Evolutionary conservation across 2,113 vertebrate genomes (phyloP), one percentile per base, ranked within the genome.

Genomic region (Laterallus jamaicensis): DNA sequence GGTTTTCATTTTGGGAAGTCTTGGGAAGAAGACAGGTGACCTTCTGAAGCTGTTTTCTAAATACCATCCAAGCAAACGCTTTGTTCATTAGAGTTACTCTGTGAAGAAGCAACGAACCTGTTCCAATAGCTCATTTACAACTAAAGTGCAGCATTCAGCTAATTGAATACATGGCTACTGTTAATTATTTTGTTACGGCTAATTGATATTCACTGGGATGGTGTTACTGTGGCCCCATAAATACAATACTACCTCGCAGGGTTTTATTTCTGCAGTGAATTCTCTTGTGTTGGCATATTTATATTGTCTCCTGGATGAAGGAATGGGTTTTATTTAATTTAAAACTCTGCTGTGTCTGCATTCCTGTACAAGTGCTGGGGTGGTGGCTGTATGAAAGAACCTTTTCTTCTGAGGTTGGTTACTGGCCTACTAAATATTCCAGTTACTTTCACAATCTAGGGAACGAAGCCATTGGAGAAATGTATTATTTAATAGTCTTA

Each of bases 201-300:
- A 97, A 92, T 97, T 98, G 93, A 54, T 97, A 97, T 92, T 95
- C 96, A 49, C 79, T 66, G 50, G 92, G 81, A 93, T 96, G 64
- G 64, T 82, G 66, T 90, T 97, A 78, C 90, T 95, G 39, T 2
- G 24, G 28, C 60, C 96, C 88, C 92, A 74, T 95, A 93, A 97
- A 94, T 98, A 98, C 97, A 97, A 86, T 98, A 97, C 97, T 98
- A 97, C 96, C 92, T 93, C 96, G 31, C 78, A 93, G 63, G 67
- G 94, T 91, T 94, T 52, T 95, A 88, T 75, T 92, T 97, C 79
- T 86, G 55, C 39, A 24, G 64, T 83, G 78, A 87, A 63, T 94
- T 95, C 71, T 81, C 96, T 87, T 94, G 96, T 50, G 37, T 76
- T 88, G 86, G 50, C 76, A 95, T 96, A 89, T 94, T 96, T 97